Evolutionary conservation across 2,888 invertebrate species (phyloP), one percentile per base, ranked within the genome.

Genomic region (Zygothrica quintamaculata): DNA sequence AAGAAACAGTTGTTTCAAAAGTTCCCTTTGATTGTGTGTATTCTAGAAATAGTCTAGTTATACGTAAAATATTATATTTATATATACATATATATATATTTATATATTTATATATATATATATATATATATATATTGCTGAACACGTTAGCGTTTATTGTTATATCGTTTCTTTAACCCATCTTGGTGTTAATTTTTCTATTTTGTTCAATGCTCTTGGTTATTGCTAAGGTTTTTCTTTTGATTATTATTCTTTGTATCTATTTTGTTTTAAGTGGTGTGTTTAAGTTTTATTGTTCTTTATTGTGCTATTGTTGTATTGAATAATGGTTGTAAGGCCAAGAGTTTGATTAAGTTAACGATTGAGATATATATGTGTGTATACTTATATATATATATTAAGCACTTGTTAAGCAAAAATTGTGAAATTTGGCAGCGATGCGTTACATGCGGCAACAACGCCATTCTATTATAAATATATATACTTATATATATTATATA

Each of bases 141-240:
- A 76, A 79, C 80, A 79, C 65, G 67, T 67, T 66, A 42, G 34
- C 65, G 58, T 57, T 76, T 79, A 72, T 79, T 82, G 80, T 67
- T 71, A 55, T 52, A 65, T 53, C 50, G 59, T 65, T 65, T 34
- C 53, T 40, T 42, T 37, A 13, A 44, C 36, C 39, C 43, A 22
- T 39, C 5, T 40, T 52, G 15, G 42, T 47, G 18, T 42, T 29
- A 12, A 15, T 12, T 33, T 42, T 40, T 55, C 26, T 39, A 9
- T 39, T 8, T 12, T 13, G 36, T 43, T 22, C 46, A 5, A 33
- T 25, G 11, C n/a, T 29, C 12, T 15, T 34, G 12, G 6, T 36
- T 16, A 7, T 6, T 8, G 31, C 31, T 31, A n/a, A n/a, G n/a
- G n/a, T n/a, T n/a, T n/a, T n/a, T n/a, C n/a, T 31, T 31, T 8